These are phyloP conservation scores for Otolemur garnettii DNA, from an alignment of 2,113 vertebrate genomes.

Conservation along the genomic window DNA sequence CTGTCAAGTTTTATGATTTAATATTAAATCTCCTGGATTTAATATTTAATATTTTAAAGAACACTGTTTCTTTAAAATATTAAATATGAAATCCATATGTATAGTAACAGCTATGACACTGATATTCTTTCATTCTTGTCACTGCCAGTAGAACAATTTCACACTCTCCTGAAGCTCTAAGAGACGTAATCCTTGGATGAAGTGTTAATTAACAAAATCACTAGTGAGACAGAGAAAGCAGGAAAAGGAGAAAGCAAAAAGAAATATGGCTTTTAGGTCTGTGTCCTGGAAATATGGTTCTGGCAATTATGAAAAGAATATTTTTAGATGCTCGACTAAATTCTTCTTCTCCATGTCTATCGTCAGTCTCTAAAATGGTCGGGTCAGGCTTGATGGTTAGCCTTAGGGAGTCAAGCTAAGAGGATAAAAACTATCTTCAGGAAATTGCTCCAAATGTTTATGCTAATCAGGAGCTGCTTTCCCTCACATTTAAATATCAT, in stretches of 20 bases:
- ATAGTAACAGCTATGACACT: slow-evolving; percentile 64
- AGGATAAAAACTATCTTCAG: slow-evolving; percentile 3
- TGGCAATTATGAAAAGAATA: slow-evolving; percentile 64
- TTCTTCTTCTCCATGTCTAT: slow-evolving; percentile 8
- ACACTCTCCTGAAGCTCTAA: slow-evolving; percentile 83
- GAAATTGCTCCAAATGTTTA: slow-evolving; percentile 61
- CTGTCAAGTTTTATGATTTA: neutral
- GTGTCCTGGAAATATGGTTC: slow-evolving; percentile 75
- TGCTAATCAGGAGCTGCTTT: slow-evolving; percentile 48
- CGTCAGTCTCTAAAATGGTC: slow-evolving; percentile 31
- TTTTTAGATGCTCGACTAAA: slow-evolving; percentile 66
- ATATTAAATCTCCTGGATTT: too few relatives aligned
- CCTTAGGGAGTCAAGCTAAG: slow-evolving; percentile 55
- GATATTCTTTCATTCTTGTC: slow-evolving; percentile 83
- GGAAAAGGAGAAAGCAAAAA: slow-evolving; percentile 65
- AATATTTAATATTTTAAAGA: neutral
- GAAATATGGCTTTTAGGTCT: slow-evolving; percentile 73
- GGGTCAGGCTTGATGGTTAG: slow-evolving; percentile 37
- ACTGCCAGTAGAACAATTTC: slow-evolving; percentile 83
- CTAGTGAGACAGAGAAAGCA: slow-evolving; percentile 74
- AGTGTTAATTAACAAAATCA: slow-evolving; percentile 86
- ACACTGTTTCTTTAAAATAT: slow-evolving; percentile 68
- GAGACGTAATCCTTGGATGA: slow-evolving; percentile 81
- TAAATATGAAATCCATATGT: slow-evolving; percentile 79
- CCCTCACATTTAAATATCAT: slow-evolving; percentile 39